These are phyloP conservation scores for Drosophila funebris DNA, from an alignment of 1,140 invertebrate species.

Conservation along the genomic window DNA sequence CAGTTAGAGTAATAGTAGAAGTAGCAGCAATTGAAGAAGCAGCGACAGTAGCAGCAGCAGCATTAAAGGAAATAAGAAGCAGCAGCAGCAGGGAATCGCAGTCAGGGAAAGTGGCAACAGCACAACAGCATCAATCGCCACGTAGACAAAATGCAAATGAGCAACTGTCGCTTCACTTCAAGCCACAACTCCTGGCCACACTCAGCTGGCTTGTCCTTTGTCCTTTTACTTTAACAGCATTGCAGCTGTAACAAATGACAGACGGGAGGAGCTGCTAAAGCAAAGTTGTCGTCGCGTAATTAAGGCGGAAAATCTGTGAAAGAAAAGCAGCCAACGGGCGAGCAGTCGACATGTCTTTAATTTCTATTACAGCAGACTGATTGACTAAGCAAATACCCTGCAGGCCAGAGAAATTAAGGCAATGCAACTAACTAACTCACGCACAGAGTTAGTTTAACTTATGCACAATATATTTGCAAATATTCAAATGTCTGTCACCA, in stretches of 20 bases:
- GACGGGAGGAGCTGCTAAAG: constrained; percentile 26
- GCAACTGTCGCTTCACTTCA: constrained; percentile 22
- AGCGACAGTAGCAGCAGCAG: background rate
- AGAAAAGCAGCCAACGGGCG: constrained; percentile 21
- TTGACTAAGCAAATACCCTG: background rate
- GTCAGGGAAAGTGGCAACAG: no score
- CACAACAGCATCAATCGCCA: constrained; percentile 32
- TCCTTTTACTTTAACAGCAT: constrained; percentile 1
- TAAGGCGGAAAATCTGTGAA: constrained; percentile 66
- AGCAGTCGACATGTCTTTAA: constrained; percentile 41
- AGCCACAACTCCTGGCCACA: no score
- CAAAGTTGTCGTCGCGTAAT: constrained; percentile 58
- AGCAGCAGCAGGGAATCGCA: constrained; percentile 16
- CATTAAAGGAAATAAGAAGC: constrained; percentile 13
- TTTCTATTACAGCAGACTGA: background rate
- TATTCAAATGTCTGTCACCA: no score
- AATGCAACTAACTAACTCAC: no score
- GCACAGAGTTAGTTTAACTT: no score
- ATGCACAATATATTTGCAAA: no score
- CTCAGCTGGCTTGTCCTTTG: background rate
- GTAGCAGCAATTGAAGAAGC: constrained; percentile 9
- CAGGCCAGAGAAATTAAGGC: no score
- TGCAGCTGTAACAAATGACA: constrained; percentile 38
- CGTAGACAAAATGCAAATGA: constrained; percentile 75
- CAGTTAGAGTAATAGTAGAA: constrained; percentile 13